Evolutionary conservation across 2,113 vertebrate genomes (phyloP).

Genomic region (Microcebus tavaratra): DNA sequence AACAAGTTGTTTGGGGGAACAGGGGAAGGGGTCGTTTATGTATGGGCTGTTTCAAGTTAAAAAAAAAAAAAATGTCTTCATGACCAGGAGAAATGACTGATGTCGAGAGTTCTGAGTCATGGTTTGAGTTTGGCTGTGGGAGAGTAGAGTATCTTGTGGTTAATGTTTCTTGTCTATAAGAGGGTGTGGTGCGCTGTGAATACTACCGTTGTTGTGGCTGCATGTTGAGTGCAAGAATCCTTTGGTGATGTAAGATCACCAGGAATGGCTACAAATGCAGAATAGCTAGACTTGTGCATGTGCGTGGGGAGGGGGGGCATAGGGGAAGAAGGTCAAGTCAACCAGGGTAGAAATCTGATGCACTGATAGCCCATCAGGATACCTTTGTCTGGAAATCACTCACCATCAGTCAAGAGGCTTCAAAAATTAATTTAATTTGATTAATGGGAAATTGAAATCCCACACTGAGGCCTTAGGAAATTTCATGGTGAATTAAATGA

Average conservation of each 20-base stretch:
- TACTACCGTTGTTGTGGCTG: background rate
- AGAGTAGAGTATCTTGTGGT: background rate
- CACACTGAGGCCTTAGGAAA: constrained; percentile 54
- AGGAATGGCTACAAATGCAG: background rate
- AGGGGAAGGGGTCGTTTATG: constrained; percentile 19
- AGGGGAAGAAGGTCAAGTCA: background rate
- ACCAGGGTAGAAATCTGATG: background rate
- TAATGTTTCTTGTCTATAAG: background rate
- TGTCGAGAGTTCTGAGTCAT: background rate
- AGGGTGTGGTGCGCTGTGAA: background rate
- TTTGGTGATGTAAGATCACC: background rate
- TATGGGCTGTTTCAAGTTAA: constrained; percentile 39
- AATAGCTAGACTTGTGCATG: background rate
- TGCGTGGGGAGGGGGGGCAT: background rate
- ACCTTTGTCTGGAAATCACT: background rate
- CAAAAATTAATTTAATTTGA: constrained; percentile 54
- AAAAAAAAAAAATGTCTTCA: background rate
- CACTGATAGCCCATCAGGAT: background rate
- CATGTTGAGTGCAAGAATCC: background rate
- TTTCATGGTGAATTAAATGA: constrained; percentile 44
- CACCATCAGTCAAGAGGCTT: constrained; percentile 19
- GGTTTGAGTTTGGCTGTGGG: background rate
- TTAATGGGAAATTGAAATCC: constrained; percentile 52
- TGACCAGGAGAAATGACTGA: background rate
- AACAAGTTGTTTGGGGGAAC: background rate